A percentile compares a stretch with the other conserved stretches of the same genome.
phyloP scores from a whole-genome alignment of 2,113 vertebrate genomes.

The Boulengeromyrus knoepffleri region DNA sequence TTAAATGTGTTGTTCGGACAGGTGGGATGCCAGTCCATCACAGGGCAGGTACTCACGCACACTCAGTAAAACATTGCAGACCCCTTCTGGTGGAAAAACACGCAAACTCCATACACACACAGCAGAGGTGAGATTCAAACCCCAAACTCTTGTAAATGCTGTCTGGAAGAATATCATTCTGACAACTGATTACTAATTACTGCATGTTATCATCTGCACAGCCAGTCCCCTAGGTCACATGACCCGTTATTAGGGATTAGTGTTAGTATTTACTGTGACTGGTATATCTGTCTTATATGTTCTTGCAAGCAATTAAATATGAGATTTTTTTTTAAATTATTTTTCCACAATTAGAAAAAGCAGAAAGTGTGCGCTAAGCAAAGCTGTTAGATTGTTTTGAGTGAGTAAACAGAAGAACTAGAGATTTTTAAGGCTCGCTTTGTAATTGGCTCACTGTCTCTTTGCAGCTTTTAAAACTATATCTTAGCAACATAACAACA shows the following conservation, averaged over 20 bases:
- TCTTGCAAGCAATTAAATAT: neutral
- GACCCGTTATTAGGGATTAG: neutral
- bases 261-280: neutral
- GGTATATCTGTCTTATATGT: neutral
- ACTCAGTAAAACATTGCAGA: neutral
- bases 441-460: neutral
- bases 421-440: neutral
- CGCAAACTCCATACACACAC: neutral
- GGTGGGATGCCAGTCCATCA: neutral
- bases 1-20: neutral
- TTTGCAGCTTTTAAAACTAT: neutral
- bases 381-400: neutral
- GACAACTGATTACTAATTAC: neutral
- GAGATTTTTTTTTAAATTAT: neutral
- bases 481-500: neutral
- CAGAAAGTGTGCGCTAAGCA: neutral
- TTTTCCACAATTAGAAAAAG: neutral
- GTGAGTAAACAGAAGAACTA: neutral
- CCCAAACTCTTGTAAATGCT: neutral
- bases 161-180: neutral
- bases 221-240: neutral
- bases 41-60: neutral
- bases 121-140: neutral
- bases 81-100: neutral
- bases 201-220: neutral